Conservation (phyloP, 2,888 invertebrate species). For the Hanleya hanleyi region DNA sequence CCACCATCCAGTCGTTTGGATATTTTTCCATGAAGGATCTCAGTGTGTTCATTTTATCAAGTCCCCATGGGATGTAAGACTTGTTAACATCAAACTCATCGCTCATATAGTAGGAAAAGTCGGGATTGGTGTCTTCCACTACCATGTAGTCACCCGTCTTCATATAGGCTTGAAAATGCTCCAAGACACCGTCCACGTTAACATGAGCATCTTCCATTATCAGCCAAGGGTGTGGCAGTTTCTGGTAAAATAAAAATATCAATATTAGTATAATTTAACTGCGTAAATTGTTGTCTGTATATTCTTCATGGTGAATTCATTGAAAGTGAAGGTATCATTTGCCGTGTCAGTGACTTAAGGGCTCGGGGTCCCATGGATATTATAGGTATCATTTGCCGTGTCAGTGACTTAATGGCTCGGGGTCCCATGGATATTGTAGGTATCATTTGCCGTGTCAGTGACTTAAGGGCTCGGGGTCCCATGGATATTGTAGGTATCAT, state of each 20-base stretch:
- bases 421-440: too few species aligned
- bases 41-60: not conserved
- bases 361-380: too few species aligned
- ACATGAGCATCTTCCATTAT: conserved; percentile 10
- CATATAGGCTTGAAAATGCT: not conserved
- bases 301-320: too few species aligned
- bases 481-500: too few species aligned
- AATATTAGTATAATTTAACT: too few species aligned
- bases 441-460: too few species aligned
- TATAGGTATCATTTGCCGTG: too few species aligned
- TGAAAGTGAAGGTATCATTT: too few species aligned
- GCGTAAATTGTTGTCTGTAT: too few species aligned
- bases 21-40: not conserved
- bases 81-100: not conserved
- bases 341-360: too few species aligned
- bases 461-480: too few species aligned
- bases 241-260: not conserved
- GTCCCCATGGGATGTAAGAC: not conserved
- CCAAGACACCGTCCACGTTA: not conserved
- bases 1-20: not conserved
- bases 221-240: conserved; percentile 4
- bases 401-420: too few species aligned
- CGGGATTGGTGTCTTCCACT: not conserved
- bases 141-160: not conserved
- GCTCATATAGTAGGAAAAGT: not conserved